These are phyloP conservation scores for Poeciliopsis paucimaculata DNA, from an alignment of 2,797 vertebrate species.

Conservation along the genomic window DNA sequence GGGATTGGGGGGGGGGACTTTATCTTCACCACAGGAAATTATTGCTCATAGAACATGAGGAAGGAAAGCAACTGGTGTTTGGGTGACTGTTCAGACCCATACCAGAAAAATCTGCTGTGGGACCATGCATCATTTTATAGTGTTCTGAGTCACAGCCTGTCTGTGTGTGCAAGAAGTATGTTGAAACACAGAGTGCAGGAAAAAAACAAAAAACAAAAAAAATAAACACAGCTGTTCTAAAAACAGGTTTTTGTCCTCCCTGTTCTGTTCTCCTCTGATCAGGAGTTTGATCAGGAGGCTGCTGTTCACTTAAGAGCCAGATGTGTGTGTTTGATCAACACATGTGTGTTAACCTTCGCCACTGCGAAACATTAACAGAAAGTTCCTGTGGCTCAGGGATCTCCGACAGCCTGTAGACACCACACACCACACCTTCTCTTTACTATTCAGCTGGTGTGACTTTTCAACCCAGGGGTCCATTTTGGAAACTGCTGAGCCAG, in stretches of 20 bases:
- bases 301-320: conserved; percentile 16
- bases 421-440: conserved; percentile 57
- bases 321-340: conserved; percentile 31
- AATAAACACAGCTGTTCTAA: not conserved
- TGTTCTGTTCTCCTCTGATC: not conserved
- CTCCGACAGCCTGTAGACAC: conserved; percentile 16
- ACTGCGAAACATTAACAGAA: conserved; percentile 36
- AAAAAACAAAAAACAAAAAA: not conserved
- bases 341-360: conserved; percentile 17
- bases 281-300: not conserved
- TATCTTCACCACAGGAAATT: conserved; percentile 55
- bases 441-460: conserved; percentile 19
- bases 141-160: conserved; percentile 52
- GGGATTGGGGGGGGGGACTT: not conserved
- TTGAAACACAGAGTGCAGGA: conserved; percentile 14
- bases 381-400: conserved; percentile 32
- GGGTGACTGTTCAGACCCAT: conserved; percentile 27
- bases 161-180: not conserved
- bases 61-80: conserved; percentile 33
- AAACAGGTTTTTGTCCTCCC: not conserved
- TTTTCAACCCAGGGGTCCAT: conserved; percentile 12
- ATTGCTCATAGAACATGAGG: conserved; percentile 50
- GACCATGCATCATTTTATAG: conserved; percentile 35
- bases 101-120: conserved; percentile 22
- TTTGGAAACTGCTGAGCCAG: conserved; percentile 42